Evolutionary conservation across 2,113 vertebrate species (phyloP), one percentile per base, ranked within the genome.

Genomic region (Andinoacara biseriatus): DNA sequence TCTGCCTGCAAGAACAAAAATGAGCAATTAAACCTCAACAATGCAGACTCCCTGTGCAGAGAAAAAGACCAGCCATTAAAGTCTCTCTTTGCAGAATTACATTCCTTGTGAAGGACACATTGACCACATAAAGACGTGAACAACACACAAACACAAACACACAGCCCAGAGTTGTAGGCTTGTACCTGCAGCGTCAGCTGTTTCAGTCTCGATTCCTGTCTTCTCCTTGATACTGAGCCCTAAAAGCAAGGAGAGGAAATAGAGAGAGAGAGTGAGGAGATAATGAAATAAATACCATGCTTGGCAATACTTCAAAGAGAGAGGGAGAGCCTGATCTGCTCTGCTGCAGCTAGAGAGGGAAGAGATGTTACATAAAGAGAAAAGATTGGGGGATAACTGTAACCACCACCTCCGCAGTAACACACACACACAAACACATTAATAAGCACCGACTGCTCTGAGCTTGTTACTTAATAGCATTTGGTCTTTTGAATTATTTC

Each of bases 221-320:
- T 85, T 67, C 80, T 82, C 82, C 88, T 87, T 87, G 84, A 93
- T 91, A 79, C 82, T 7, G 31, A 91, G 88, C 80, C 74, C 57
- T 83, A 82, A 92, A 91, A 89, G 89, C 88, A 88, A 86, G 86
- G 49, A 69, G 75, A 87, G 90, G 92, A 91, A 93, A 91, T 82
- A 90, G 90, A 91, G 78, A 76, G 86, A 89, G 83, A 76, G 80
- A 76, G 86, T 74, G 80, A 69, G 84, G 81, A 92, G 90, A 93
- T 91, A 92, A 93, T 95, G 88, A 93, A 92, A 95, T 92, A 92
- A 93, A 93, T 90, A 91, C 85, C 82, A 79, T 87, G 90, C 84
- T 83, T 93, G 94, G 94, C 89, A 92, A 86, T 69, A 84, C 91
- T 91, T 93, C 92, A 94, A 92, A 93, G 91, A 91, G 69, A 63